phyloP scores from a whole-genome alignment of 2,888 invertebrate species.

The Drosophila merina region DNA sequence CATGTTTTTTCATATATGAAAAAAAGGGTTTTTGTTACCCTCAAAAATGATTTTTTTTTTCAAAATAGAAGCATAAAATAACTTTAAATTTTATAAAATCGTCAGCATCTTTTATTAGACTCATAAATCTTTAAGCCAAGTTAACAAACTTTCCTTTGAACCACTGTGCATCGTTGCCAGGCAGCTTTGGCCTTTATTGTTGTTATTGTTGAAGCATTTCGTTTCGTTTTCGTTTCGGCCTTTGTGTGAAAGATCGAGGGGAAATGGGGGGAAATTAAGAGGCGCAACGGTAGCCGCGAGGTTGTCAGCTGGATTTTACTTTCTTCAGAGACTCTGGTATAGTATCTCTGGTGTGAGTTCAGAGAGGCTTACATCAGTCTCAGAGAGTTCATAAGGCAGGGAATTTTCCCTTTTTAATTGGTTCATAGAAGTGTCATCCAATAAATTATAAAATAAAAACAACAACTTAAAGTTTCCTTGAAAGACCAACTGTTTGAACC shows the following conservation, averaged over 20 bases:
- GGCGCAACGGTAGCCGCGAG: slow-evolving; percentile 44
- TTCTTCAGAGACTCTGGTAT: slow-evolving; percentile 36
- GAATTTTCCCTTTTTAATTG: neutral
- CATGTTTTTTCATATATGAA: neutral
- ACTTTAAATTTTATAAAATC: too few species aligned
- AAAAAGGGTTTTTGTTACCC: too few species aligned
- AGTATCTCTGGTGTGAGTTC: slow-evolving; percentile 7
- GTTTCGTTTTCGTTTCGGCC: slow-evolving; percentile 45
- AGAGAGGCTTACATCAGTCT: neutral
- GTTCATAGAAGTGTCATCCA: neutral
- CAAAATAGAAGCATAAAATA: too few species aligned
- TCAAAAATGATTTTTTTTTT: too few species aligned
- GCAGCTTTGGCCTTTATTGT: slow-evolving; percentile 53
- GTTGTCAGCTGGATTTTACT: slow-evolving; percentile 46
- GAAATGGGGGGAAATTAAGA: slow-evolving; percentile 30
- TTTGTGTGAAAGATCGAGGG: slow-evolving; percentile 20
- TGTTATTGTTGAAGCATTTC: slow-evolving; percentile 41
- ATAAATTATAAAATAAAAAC: neutral
- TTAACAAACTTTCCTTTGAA: neutral
- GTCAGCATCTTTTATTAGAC: neutral
- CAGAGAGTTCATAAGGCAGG: neutral
- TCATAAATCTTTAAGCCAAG: neutral
- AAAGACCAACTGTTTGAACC: slow-evolving; percentile 19
- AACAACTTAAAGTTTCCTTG: slow-evolving; percentile 9
- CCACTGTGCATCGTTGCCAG: slow-evolving; percentile 42